phyloP scores from a whole-genome alignment of 2,797 vertebrate genomes.

The Eidolon dupreanum region DNA sequence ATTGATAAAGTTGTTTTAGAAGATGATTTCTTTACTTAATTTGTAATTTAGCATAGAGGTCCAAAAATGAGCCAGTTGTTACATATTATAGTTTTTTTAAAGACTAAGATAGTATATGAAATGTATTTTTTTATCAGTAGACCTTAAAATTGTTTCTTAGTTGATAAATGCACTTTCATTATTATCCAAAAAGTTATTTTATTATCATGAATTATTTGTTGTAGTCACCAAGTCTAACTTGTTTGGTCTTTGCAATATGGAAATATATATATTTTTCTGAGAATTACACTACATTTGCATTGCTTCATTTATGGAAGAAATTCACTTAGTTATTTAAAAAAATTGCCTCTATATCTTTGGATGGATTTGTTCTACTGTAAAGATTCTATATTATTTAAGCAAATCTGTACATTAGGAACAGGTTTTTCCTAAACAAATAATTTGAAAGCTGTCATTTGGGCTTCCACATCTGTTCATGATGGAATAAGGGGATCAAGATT shows the following conservation, averaged over 20 bases:
- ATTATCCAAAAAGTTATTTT: background rate
- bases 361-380: background rate
- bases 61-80: background rate
- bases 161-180: background rate
- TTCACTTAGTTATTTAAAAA: background rate
- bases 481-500: background rate
- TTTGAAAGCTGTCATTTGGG: background rate
- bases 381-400: background rate
- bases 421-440: background rate
- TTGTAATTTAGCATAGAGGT: background rate
- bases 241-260: background rate
- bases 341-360: background rate
- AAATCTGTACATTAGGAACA: background rate
- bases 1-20: background rate
- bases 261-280: background rate
- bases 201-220: background rate
- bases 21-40: background rate
- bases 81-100: background rate
- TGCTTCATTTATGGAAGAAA: background rate
- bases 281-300: background rate
- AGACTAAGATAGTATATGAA: background rate
- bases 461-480: background rate
- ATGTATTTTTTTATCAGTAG: background rate
- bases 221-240: background rate
- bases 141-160: background rate